Conservation (phyloP, 1,140 invertebrate species). For the Euschistus heros region DNA sequence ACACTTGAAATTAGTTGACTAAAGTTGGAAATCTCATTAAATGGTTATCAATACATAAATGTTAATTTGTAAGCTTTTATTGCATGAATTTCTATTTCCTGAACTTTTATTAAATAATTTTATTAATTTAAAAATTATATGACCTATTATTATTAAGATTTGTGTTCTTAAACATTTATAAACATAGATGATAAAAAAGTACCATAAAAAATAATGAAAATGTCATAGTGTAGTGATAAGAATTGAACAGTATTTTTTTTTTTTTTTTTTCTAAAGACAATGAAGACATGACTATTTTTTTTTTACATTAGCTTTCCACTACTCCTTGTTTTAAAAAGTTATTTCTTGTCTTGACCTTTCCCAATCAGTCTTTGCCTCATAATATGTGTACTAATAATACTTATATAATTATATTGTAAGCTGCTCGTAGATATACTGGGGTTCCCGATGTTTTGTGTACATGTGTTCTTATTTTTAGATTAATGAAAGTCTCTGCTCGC, state of each 20-base stretch:
- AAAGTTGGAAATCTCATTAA: too few species aligned
- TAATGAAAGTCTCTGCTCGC: neutral
- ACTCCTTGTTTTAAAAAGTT: neutral
- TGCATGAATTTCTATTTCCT: too few species aligned
- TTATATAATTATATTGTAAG: neutral
- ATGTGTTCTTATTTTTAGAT: slow-evolving; percentile 7
- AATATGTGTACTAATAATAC: slow-evolving; percentile 1
- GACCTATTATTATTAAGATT: too few species aligned
- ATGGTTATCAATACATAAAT: too few species aligned
- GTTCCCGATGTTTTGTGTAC: neutral
- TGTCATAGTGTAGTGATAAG: too few species aligned
- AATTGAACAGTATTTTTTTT: neutral
- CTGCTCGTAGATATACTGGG: slow-evolving; percentile 4
- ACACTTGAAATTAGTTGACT: too few species aligned
- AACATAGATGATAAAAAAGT: too few species aligned
- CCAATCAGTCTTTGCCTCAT: neutral
- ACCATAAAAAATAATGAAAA: too few species aligned
- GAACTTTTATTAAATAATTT: too few species aligned
- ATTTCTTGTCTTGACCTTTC: slow-evolving; percentile 2
- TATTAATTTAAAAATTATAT: too few species aligned
- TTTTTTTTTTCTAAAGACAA: neutral
- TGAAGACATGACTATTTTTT: neutral
- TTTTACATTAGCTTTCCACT: neutral
- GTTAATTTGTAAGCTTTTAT: too few species aligned
- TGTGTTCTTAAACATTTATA: too few species aligned